phyloP scores from a whole-genome alignment of 2,113 vertebrate species.

The cat (Felis catus) region F.catus_Fca126_mat1.0 CM031414.1:5077501-5078000 shows the following conservation, averaged over 20 bases:
- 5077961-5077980: too few species aligned
- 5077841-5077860: neutral
- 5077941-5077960: neutral
- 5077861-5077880: neutral
- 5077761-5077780: neutral
- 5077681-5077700: neutral
- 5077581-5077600: slow-evolving; percentile 36
- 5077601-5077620: slow-evolving; percentile 75
- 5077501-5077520: neutral
- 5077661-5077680: slow-evolving; percentile 86
- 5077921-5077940: neutral
- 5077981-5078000: neutral
- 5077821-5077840: neutral
- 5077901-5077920: neutral
- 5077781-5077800: neutral
- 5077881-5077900: slow-evolving; percentile 24
- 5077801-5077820: neutral
- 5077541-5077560: neutral
- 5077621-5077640: slow-evolving; percentile 52
- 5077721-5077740: neutral
- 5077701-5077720: neutral
- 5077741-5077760: neutral
- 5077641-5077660: slow-evolving; percentile 90
- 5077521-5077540: neutral
- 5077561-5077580: slow-evolving; percentile 61